Evolutionary conservation across 2,113 vertebrate species (phyloP), one percentile per base, ranked within the genome.

Genomic region (Stomatorhinus ivindoensis): DNA sequence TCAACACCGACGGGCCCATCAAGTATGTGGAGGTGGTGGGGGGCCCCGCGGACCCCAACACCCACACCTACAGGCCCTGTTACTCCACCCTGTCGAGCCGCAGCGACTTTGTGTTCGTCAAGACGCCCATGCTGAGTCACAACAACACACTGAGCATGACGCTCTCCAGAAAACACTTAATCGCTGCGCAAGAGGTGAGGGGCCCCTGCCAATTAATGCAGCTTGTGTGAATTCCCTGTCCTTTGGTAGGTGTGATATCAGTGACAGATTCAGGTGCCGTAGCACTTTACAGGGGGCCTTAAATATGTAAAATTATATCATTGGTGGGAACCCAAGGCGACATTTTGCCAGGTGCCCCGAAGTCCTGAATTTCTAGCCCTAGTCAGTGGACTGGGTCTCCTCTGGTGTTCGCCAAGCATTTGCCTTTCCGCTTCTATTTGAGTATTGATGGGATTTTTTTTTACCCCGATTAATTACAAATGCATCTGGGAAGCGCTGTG

Each of bases 41-140:
- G 73, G 96, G 95, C 0, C 92, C 96, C 88, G 93, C 96, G 93
- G 96, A 96, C 17, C 95, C 95, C 13, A 95, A 97, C 92, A 95
- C 94, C 48, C 96, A 96, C 89, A 96, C 96, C 69, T 97, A 97
- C 90, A 95, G 96, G 89, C 97, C 97, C 53, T 97, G 96, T 92
- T 97, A 97, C 92, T 97, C 97, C 0, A 97, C 97, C 44, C 88
- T 97, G 91, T 98, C 97, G n/a, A 97, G 96, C 89, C 95, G 96
- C 89, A 97, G 96, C 0, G 97, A 98, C 94, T 97, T 97, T 95
- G 96, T 97, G 93, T 98, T 97, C 95, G 95, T 98, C 94, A 97
- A 98, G 93, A 97, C 96, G 87, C 97, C 97, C 92, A 95, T 95
- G 94, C 89, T 96, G 95, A 96, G 95, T 93, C 87, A 95, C 86